Evolutionary conservation across 1,140 invertebrate genomes (phyloP).

Genomic region (Ruditapes philippinarum): DNA sequence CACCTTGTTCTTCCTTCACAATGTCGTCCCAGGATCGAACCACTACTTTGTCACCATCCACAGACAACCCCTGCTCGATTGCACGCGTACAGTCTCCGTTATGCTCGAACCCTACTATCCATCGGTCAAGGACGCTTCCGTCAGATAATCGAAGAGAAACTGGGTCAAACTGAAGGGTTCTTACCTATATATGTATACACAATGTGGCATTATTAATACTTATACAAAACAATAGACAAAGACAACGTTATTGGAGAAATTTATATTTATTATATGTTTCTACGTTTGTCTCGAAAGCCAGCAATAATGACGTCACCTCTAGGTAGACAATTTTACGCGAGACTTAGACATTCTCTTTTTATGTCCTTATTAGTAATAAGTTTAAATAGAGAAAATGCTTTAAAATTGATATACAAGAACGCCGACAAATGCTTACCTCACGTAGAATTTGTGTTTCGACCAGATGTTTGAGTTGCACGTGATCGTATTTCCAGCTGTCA

Average conservation of each 20-base stretch:
- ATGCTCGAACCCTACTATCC: constrained; percentile 42
- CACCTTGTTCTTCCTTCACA: constrained; percentile 24
- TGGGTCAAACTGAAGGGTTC: constrained; percentile 48
- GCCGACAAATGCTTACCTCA: constrained; percentile 38
- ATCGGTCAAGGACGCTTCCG: constrained; percentile 1
- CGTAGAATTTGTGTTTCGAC: constrained; percentile 38
- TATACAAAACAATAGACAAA: too few species aligned
- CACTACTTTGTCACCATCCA: constrained; percentile 5
- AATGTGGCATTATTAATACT: too few species aligned
- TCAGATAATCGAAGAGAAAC: constrained; percentile 1
- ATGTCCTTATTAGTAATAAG: too few species aligned
- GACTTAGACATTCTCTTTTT: neutral
- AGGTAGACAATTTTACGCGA: neutral
- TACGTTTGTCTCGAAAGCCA: too few species aligned
- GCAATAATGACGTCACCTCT: neutral
- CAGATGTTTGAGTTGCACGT: neutral
- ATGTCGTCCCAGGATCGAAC: constrained; percentile 47
- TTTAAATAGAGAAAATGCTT: too few species aligned
- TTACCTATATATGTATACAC: too few species aligned
- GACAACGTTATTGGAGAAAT: too few species aligned
- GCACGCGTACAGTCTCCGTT: neutral
- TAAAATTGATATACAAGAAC: too few species aligned
- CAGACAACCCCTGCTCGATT: constrained; percentile 21
- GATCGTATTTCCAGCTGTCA: constrained; percentile 27
- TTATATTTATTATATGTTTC: too few species aligned